phyloP scores from a whole-genome alignment of 2,113 vertebrate species.

The Cyphomyrus discorhynchus region DNA sequence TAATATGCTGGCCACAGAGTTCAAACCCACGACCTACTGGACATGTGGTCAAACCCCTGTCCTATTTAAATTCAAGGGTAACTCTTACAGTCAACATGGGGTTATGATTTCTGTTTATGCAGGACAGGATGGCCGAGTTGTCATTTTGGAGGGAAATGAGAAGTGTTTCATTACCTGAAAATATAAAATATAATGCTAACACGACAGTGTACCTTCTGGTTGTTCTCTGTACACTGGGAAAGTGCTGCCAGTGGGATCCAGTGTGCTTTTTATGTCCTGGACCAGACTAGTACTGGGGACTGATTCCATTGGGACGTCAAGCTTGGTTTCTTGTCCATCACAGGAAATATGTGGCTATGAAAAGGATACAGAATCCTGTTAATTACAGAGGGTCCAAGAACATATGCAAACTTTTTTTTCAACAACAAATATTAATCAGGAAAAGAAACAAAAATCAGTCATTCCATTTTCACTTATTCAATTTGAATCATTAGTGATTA shows the following conservation, averaged over 20 bases:
- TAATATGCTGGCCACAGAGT: neutral
- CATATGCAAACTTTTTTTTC: neutral
- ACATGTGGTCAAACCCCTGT: neutral
- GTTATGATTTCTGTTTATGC: neutral
- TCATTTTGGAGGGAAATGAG: neutral
- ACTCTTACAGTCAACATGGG: neutral
- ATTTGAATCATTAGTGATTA: neutral
- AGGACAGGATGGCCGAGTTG: neutral
- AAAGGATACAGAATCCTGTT: neutral
- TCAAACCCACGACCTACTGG: neutral
- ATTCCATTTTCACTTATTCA: neutral
- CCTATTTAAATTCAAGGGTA: neutral
- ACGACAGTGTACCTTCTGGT: neutral
- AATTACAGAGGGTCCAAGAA: neutral
- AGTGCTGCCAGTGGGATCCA: neutral
- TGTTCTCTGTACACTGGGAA: neutral
- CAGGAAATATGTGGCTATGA: neutral
- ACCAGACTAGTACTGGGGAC: neutral
- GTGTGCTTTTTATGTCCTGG: neutral
- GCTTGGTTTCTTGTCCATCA: neutral
- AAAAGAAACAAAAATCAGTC: neutral
- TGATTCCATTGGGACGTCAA: neutral
- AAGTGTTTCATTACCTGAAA: neutral
- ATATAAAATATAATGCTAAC: neutral
- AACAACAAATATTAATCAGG: neutral